Percentiles rank a stretch among this genome's conserved stretches.
phyloP scores from a whole-genome alignment of 2,888 invertebrate species.

The Malthinus seriepunctatus region DNA sequence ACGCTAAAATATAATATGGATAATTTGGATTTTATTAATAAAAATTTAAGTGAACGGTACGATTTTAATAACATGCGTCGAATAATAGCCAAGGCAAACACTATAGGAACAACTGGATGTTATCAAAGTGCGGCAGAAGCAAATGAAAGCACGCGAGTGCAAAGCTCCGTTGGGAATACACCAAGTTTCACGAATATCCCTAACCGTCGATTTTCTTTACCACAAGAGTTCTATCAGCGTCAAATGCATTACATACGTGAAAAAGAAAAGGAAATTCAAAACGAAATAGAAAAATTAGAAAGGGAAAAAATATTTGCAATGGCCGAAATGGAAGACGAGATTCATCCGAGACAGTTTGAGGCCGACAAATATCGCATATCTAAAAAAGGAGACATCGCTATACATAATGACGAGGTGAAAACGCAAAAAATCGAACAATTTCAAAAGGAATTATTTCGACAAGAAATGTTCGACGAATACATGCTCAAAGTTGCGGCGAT shows the following conservation, averaged over 20 bases:
- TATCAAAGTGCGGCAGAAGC: conserved; percentile 16
- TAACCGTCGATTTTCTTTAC: conserved; percentile 61
- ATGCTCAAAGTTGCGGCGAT: conserved; percentile 77
- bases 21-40: conserved; percentile 40
- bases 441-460: conserved; percentile 67
- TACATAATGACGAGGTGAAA: conserved; percentile 37
- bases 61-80: not conserved
- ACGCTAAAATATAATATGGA: conserved; percentile 37
- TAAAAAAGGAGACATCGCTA: conserved; percentile 56
- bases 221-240: conserved; percentile 65
- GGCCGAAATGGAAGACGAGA: conserved; percentile 49
- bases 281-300: conserved; percentile 67
- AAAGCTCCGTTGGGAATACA: conserved; percentile 15
- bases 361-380: conserved; percentile 55
- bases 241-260: conserved; percentile 68
- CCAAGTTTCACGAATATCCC: conserved; percentile 21
- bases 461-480: conserved; percentile 85
- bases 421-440: conserved; percentile 31
- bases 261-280: conserved; percentile 70
- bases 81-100: not conserved
- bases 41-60: conserved; percentile 56
- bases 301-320: conserved; percentile 56
- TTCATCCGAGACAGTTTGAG: conserved; percentile 55
- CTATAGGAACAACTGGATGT: conserved; percentile 11
- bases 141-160: conserved; percentile 22